Base-by-base conservation (phyloP, 2,113 vertebrate species). In the Sciurus niger region DNA sequence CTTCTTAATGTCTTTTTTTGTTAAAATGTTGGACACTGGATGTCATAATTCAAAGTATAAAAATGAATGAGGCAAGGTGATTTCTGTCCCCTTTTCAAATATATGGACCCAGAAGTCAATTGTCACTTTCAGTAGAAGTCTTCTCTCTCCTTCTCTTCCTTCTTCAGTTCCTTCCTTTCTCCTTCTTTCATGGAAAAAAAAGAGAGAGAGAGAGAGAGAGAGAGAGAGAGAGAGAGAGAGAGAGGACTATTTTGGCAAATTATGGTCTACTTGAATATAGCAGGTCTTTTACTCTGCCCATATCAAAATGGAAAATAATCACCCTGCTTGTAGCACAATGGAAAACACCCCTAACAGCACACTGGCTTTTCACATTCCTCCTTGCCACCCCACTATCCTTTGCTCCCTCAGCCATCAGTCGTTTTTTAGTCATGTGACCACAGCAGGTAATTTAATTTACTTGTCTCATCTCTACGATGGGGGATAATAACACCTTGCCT, bases 361-460 rank as follows among this genome's bases (percentile, higher is more conserved):
- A 20, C n/a, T 51, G 22, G 43, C 11, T 67, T 43, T 20, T 30
- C 5, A 48, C 28, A 51, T 1, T 51, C 24, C n/a, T n/a, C 34
- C 25, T 18, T 1, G 32, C 68, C 40, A 20, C 48, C 6, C 82
- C 46, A 43, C 24, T 1, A 0, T 37, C 48, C 43, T 22, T 4
- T 1, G 4, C 20, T n/a, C 12, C n/a, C 65, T 84, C 20, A 34
- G 78, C 40, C 65, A 63, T 78, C 83, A 84, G 84, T 77, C 85
- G 84, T 53, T 87, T 87, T 79, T 46, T 79, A 84, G 87, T 80
- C 93, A 97, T 2, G 65, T 93, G 89, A 96, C 95, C 89, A 74
- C 89, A 95, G 79, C 76, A 95, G 76, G 76, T 80, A 92, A 93
- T 90, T 95, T 93, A 73, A 95, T 80, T 96, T 93, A 90, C 70